These are phyloP conservation scores for Penelope pileata DNA, from an alignment of 2,113 vertebrate species.

Conservation along the genomic window DNA sequence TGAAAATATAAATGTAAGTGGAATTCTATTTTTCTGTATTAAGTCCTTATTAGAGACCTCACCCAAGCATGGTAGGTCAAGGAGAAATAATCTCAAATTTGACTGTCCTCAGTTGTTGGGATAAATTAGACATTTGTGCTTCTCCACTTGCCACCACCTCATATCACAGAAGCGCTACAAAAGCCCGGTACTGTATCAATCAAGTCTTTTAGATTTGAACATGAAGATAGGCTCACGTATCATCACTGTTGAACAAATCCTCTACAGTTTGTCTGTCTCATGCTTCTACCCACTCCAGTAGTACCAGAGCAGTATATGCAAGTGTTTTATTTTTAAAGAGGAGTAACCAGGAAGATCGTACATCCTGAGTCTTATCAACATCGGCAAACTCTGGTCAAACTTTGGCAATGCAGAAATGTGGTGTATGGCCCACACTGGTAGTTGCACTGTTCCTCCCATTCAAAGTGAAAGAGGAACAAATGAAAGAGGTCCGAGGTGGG, in stretches of 20 bases:
- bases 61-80: background rate
- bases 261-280: background rate
- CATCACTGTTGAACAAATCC: background rate
- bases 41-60: background rate
- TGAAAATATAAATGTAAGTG: background rate
- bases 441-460: background rate
- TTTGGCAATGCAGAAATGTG: background rate
- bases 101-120: background rate
- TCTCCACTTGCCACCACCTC: background rate
- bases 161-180: background rate
- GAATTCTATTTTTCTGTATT: background rate
- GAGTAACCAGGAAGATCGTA: background rate
- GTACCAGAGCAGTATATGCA: fast-evolving
- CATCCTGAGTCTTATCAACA: background rate
- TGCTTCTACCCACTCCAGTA: background rate
- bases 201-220: background rate
- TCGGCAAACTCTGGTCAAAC: background rate
- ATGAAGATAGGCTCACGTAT: background rate
- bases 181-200: background rate
- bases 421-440: background rate
- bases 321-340: background rate
- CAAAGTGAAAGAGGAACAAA: background rate
- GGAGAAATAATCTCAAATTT: background rate
- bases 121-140: background rate
- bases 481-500: fast-evolving